Conservation (phyloP, 2,888 invertebrate species). For the Ectemnius lituratus region DNA sequence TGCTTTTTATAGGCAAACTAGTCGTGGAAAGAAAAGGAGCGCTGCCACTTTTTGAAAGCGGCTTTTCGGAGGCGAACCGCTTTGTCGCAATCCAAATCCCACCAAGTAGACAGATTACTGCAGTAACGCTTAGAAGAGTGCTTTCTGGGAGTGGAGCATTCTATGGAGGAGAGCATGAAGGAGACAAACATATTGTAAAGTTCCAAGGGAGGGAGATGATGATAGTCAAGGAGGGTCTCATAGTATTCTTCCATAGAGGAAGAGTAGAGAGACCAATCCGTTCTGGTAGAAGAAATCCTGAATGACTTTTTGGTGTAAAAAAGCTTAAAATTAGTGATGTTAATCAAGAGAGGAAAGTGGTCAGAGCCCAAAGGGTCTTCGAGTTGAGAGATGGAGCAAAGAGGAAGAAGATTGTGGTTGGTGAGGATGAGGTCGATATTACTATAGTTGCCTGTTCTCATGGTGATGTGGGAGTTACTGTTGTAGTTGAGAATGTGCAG, state of each 20-base stretch:
- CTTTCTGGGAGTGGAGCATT: background rate
- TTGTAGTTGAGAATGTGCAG: background rate
- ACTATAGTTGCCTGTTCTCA: background rate
- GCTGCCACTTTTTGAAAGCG: no score
- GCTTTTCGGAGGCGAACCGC: background rate
- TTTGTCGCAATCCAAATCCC: constrained; percentile 6
- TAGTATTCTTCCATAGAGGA: background rate
- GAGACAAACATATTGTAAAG: background rate
- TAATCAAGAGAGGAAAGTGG: constrained; percentile 3
- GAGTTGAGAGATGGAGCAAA: background rate
- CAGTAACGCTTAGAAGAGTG: background rate
- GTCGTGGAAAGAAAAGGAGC: no score
- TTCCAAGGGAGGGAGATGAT: background rate
- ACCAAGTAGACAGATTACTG: constrained; percentile 17
- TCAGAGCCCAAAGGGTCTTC: constrained; percentile 11
- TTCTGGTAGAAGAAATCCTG: background rate
- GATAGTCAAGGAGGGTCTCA: background rate
- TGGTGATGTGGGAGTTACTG: background rate
- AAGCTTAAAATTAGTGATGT: background rate
- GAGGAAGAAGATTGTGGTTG: background rate
- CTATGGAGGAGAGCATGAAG: background rate
- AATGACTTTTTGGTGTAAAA: background rate
- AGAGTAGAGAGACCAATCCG: no score
- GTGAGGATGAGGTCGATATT: background rate
- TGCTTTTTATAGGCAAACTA: no score